Evolutionary conservation across 2,113 vertebrate genomes (phyloP).

Genomic region (Arothron firmamentum): DNA sequence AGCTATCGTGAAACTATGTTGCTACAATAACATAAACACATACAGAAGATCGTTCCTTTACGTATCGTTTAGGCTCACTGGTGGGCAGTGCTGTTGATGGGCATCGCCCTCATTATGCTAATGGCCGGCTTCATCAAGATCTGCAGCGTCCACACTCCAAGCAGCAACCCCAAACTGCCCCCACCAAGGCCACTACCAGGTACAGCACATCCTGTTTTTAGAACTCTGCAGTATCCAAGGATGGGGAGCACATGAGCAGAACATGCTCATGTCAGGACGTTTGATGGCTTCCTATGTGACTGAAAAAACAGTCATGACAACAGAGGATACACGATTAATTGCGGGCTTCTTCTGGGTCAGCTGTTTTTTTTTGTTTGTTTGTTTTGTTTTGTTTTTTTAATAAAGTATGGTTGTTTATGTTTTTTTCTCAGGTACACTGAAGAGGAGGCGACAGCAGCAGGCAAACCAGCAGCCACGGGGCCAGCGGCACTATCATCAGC

Average conservation of each 20-base stretch:
- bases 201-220: conserved; percentile 38
- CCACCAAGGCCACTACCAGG: conserved; percentile 93
- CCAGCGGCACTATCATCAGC: conserved; percentile 69
- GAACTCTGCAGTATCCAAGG: no score
- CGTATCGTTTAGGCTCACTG: conserved; percentile 82
- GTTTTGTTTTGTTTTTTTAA: no score
- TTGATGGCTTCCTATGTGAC: no score
- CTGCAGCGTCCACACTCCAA: conserved; percentile 97
- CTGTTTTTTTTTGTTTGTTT: no score
- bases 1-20: not conserved
- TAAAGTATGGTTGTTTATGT: not conserved
- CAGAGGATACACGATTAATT: no score
- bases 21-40: not conserved
- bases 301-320: no score
- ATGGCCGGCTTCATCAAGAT: conserved; percentile 99
- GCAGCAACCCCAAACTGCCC: conserved; percentile 96
- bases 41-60: not conserved
- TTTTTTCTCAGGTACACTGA: conserved; percentile 82
- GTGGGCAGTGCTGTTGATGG: conserved; percentile 98
- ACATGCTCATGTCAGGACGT: no score
- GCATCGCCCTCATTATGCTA: conserved; percentile 94
- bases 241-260: no score
- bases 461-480: conserved; percentile 27
- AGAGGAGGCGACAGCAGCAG: conserved; percentile 82
- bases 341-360: no score